Evolutionary conservation across 35 echinoderm and acorn worm genomes (phyloP).

Genomic region (Holothuria glaberrima): DNA sequence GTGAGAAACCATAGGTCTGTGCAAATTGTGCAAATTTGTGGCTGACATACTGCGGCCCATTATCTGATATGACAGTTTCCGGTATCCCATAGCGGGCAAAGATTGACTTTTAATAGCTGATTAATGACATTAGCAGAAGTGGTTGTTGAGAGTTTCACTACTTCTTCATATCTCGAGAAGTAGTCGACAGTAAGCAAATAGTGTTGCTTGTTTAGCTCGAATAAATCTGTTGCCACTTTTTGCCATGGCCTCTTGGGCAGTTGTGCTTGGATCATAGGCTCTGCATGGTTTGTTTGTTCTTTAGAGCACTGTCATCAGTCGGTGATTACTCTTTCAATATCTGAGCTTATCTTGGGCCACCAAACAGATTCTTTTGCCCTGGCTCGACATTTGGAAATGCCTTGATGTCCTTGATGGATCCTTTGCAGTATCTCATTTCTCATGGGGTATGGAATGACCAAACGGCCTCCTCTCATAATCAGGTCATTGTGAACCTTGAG

Average conservation of each 20-base stretch:
- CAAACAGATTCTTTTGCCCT: constrained; percentile 38
- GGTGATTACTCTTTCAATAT: not conserved
- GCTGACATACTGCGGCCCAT: constrained; percentile 67
- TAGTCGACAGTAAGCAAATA: constrained; percentile 45
- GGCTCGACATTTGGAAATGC: constrained; percentile 30
- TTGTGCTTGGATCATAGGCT: constrained; percentile 24
- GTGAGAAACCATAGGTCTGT: constrained; percentile 44
- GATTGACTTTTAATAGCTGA: constrained; percentile 56
- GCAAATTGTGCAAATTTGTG: constrained; percentile 57
- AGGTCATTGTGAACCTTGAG: not conserved
- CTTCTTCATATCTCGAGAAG: constrained; percentile 21
- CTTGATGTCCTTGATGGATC: constrained; percentile 55
- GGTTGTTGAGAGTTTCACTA: not conserved
- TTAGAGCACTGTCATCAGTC: not conserved
- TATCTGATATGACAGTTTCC: constrained; percentile 71
- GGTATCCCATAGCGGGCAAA: constrained; percentile 75
- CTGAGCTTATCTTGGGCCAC: constrained; percentile 50
- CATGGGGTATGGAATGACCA: constrained; percentile 16
- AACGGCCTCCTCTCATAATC: not conserved
- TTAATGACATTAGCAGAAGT: constrained; percentile 54
- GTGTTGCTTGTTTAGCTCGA: not conserved
- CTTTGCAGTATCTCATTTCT: not conserved
- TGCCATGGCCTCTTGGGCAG: constrained; percentile 18
- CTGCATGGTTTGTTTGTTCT: not conserved
- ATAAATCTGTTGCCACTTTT: constrained; percentile 49